Percentiles rank a stretch among this genome's conserved stretches.
These are phyloP conservation scores for Acyrthosiphon pisum DNA, from an alignment of 1,140 invertebrate genomes.

Conservation along the genomic window DNA sequence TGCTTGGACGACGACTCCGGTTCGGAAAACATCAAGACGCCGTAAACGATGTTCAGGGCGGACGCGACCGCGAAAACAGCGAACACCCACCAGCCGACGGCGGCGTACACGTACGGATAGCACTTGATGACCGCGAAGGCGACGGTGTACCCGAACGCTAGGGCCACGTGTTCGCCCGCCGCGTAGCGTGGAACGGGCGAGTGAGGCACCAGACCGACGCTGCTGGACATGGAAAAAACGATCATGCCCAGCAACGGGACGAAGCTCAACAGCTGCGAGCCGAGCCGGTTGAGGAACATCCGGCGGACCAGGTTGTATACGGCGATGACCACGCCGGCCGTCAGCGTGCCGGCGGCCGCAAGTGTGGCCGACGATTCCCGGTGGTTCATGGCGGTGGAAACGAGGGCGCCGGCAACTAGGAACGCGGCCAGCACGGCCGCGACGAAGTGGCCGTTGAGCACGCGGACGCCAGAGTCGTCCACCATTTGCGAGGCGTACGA, in stretches of 20 bases:
- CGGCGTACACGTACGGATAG: constrained; percentile 43
- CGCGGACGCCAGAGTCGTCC: constrained; percentile 65
- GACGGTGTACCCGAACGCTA: constrained; percentile 3
- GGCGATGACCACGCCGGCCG: not conserved
- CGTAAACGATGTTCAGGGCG: constrained; percentile 12
- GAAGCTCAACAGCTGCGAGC: constrained; percentile 40
- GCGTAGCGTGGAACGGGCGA: not conserved
- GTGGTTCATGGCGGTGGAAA: constrained; percentile 37
- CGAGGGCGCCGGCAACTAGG: constrained; percentile 59
- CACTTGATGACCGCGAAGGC: constrained; percentile 13
- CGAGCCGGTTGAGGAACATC: constrained; percentile 33
- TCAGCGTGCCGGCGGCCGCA: not conserved
- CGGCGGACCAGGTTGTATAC: not conserved
- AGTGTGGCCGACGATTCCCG: constrained; percentile 25
- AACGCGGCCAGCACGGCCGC: constrained; percentile 66
- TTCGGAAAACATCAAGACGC: constrained; percentile 21
- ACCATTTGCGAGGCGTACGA: constrained; percentile 73
- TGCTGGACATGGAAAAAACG: constrained; percentile 5
- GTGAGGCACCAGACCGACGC: constrained; percentile 1
- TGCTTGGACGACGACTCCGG: not conserved
- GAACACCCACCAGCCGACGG: constrained; percentile 44
- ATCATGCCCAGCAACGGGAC: constrained; percentile 10
- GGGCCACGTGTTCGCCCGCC: constrained; percentile 27
- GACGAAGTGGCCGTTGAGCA: constrained; percentile 61
- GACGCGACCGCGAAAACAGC: not conserved